phyloP scores from a whole-genome alignment of 1,140 invertebrate genomes.

The Drosophila sp. region DNA sequence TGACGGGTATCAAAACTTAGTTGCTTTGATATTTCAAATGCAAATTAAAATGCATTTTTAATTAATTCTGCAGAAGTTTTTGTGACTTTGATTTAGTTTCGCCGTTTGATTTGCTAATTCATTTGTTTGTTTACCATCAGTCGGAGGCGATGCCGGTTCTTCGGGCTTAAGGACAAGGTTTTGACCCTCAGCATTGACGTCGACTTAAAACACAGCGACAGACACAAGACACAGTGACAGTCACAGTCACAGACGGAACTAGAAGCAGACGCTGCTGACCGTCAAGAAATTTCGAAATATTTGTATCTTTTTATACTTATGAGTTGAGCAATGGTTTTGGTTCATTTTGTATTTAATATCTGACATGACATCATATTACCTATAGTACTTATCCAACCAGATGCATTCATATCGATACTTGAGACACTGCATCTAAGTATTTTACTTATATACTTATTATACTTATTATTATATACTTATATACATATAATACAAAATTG shows the following conservation, averaged over 20 bases:
- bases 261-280: constrained; percentile 35
- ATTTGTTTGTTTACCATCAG: constrained; percentile 46
- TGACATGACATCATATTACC: background rate
- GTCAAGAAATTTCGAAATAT: constrained; percentile 62
- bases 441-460: no score
- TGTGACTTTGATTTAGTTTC: constrained; percentile 51
- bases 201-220: constrained; percentile 30
- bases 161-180: constrained; percentile 71
- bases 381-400: no score
- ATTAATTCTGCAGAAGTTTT: constrained; percentile 79
- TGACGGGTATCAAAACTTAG: background rate
- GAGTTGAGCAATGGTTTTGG: no score
- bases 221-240: constrained; percentile 25
- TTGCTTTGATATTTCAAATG: constrained; percentile 35
- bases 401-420: no score
- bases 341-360: background rate
- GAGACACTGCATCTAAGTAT: no score
- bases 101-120: constrained; percentile 33
- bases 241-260: constrained; percentile 26
- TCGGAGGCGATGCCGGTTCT: constrained; percentile 55
- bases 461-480: no score
- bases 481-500: no score
- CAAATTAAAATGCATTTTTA: constrained; percentile 71
- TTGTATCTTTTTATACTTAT: no score
- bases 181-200: constrained; percentile 54